A percentile compares a stretch with the other conserved stretches of the same genome.
Evolutionary conservation across 2,113 vertebrate species (phyloP).

Genomic region (Uropsilus gracilis): DNA sequence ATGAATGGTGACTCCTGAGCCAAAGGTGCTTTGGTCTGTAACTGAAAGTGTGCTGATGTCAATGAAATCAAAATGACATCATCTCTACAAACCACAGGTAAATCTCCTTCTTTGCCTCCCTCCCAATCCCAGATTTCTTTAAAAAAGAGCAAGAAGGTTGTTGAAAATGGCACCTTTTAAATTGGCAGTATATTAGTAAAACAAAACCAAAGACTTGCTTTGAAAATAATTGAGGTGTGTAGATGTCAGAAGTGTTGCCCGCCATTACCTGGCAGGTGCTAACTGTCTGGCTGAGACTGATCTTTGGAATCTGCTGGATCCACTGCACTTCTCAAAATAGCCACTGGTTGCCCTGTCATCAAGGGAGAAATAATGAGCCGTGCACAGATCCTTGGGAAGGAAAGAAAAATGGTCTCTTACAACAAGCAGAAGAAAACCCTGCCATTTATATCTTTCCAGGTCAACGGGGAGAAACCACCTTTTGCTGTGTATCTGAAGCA

Average conservation of each 20-base stretch:
- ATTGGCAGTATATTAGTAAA: slow-evolving; percentile 55
- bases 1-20: neutral
- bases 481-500: neutral
- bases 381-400: neutral
- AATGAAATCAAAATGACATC: neutral
- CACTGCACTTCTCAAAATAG: neutral
- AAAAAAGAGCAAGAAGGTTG: slow-evolving; percentile 44
- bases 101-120: neutral
- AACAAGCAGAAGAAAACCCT: neutral
- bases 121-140: neutral
- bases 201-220: slow-evolving; percentile 31
- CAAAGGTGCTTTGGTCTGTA: neutral
- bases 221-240: slow-evolving; percentile 64
- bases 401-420: neutral
- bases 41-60: neutral
- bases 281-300: neutral
- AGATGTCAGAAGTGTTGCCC: slow-evolving; percentile 18
- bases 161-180: slow-evolving; percentile 57
- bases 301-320: neutral
- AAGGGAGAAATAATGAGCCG: neutral
- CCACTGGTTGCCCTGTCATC: neutral
- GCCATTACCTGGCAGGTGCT: slow-evolving; percentile 52
- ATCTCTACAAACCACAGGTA: neutral
- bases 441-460: neutral
- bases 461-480: neutral